These are phyloP conservation scores for Drosophila teissieri DNA, from an alignment of 1,140 invertebrate species.

Conservation along the genomic window DNA sequence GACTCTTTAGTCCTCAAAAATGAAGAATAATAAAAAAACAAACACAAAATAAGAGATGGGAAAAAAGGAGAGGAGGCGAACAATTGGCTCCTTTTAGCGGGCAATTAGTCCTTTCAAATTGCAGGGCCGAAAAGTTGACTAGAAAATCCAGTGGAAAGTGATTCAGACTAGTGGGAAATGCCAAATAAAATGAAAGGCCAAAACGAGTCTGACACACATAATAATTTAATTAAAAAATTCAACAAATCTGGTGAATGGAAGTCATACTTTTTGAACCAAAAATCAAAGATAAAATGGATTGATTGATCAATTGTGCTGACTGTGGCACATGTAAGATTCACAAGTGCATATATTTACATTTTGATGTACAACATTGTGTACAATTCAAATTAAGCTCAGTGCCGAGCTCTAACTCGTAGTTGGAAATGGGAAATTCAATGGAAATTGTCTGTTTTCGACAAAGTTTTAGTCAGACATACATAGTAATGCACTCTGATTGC, in stretches of 20 bases:
- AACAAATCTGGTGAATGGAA: neutral
- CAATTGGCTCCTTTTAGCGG: constrained; percentile 50
- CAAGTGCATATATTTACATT: too few species aligned
- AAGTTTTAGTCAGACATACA: constrained; percentile 47
- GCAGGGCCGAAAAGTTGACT: constrained; percentile 8
- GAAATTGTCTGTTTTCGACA: constrained; percentile 26
- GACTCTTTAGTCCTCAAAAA: constrained; percentile 4
- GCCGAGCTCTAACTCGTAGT: constrained; percentile 8
- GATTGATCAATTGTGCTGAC: too few species aligned
- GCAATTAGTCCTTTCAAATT: constrained; percentile 54
- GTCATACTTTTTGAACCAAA: too few species aligned
- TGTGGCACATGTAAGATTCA: too few species aligned
- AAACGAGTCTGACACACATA: constrained; percentile 2
- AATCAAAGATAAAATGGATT: too few species aligned
- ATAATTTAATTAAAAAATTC: constrained; percentile 19
- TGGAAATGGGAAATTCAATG: constrained; percentile 39
- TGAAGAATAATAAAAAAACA: constrained; percentile 3
- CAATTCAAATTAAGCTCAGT: neutral
- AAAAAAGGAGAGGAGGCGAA: constrained; percentile 12
- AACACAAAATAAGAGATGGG: constrained; percentile 7
- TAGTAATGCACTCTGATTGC: constrained; percentile 63
- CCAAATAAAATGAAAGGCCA: constrained; percentile 14
- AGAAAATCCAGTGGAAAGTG: constrained; percentile 24
- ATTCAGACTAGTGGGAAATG: neutral
- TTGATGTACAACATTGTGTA: too few species aligned